Evolutionary conservation across 2,888 invertebrate species (phyloP).

Genomic region (Sialis fuliginosa): DNA sequence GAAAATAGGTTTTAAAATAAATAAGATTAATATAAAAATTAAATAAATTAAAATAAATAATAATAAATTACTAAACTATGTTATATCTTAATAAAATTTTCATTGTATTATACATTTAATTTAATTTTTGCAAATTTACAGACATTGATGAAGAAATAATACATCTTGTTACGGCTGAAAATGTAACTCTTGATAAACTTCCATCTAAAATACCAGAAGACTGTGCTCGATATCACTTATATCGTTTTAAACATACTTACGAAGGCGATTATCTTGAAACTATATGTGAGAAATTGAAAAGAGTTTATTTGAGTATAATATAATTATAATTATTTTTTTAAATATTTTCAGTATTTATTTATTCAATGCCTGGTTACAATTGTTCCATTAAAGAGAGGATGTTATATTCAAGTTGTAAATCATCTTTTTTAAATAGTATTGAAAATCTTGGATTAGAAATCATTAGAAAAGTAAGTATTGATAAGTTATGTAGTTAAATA

Average conservation of each 20-base stretch:
- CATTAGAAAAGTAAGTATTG: conserved; percentile 58
- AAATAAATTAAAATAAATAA: no score
- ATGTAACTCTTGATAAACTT: conserved; percentile 41
- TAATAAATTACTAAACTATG: no score
- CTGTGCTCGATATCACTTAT: conserved; percentile 81
- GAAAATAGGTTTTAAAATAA: no score
- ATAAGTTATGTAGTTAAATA: conserved; percentile 4
- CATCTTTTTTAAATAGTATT: conserved; percentile 70
- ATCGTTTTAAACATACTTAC: conserved; percentile 77
- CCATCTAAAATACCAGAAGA: conserved; percentile 68
- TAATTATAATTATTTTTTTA: conserved; percentile 6
- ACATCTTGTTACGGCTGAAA: conserved; percentile 57
- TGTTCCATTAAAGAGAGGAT: conserved; percentile 95
- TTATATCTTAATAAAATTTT: no score
- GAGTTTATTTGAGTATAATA: conserved; percentile 6
- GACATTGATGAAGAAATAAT: conserved; percentile 79
- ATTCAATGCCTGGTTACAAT: conserved; percentile 94
- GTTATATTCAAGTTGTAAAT: conserved; percentile 97
- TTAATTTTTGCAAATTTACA: conserved; percentile 17
- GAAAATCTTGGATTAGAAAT: conserved; percentile 62
- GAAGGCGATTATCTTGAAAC: conserved; percentile 75
- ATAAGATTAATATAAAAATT: no score
- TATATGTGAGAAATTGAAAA: conserved; percentile 2
- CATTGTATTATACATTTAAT: no score
- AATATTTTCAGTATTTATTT: conserved; percentile 69